These are phyloP conservation scores for Diplodus sargus DNA, from an alignment of 2,797 vertebrate genomes.

Conservation along the genomic window DNA sequence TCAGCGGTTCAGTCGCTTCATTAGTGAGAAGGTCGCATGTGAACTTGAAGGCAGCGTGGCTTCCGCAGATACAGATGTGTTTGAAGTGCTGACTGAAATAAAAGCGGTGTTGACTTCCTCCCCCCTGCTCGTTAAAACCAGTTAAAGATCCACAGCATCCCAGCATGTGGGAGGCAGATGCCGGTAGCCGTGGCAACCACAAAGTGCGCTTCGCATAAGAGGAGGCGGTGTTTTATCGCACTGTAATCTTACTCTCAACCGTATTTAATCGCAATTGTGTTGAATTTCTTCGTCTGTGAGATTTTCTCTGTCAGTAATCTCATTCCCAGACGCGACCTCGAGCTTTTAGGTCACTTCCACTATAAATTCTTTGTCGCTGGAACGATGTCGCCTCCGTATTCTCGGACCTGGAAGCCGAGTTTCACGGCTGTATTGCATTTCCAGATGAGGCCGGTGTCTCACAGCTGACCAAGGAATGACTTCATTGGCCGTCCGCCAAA, in stretches of 20 bases:
- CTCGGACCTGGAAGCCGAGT: conserved; percentile 62
- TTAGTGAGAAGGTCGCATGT: conserved; percentile 36
- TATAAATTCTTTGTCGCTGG: conserved; percentile 74
- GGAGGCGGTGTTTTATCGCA: neutral
- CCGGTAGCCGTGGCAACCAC: conserved; percentile 37
- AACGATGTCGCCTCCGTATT: conserved; percentile 63
- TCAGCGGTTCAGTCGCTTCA: conserved; percentile 22
- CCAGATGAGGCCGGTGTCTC: conserved; percentile 76
- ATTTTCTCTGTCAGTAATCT: conserved; percentile 54
- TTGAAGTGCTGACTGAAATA: conserved; percentile 70
- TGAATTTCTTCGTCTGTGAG: neutral
- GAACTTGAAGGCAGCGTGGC: conserved; percentile 27
- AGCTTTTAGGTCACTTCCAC: conserved; percentile 64
- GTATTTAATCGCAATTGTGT: conserved; percentile 2
- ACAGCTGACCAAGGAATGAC: conserved; percentile 66
- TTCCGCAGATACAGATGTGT: conserved; percentile 63
- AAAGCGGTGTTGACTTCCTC: conserved; percentile 42
- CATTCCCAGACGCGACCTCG: conserved; percentile 65
- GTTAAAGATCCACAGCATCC: conserved; percentile 55
- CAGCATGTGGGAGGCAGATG: conserved; percentile 80
- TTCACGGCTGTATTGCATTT: conserved; percentile 68
- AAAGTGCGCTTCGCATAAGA: conserved; percentile 30
- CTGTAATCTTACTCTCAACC: conserved; percentile 4
- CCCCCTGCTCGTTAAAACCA: conserved; percentile 65
- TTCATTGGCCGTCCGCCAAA: conserved; percentile 55